Conservation (phyloP, 2,888 invertebrate species). For the Atethmia centrago region DNA sequence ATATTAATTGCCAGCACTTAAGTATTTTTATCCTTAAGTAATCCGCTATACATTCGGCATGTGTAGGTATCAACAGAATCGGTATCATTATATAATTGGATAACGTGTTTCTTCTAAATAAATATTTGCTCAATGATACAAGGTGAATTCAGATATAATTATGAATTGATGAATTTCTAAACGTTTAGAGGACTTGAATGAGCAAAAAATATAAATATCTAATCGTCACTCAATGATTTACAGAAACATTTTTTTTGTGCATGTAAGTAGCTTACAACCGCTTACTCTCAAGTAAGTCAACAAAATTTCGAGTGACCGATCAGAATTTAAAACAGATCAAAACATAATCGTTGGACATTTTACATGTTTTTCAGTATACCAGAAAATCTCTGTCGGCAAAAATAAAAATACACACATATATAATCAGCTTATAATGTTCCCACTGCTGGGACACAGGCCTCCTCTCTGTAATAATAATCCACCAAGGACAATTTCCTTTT, state of each 20-base stretch:
- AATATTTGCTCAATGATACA: conserved; percentile 40
- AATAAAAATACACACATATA: not conserved
- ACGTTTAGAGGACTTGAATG: conserved; percentile 22
- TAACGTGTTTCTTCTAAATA: conserved; percentile 49
- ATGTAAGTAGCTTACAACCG: too few relatives aligned
- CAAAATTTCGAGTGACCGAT: too few relatives aligned
- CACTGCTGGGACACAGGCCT: too few relatives aligned
- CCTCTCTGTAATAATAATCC: too few relatives aligned
- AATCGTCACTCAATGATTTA: not conserved
- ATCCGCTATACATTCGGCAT: conserved; percentile 48
- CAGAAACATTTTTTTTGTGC: not conserved
- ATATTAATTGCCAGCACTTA: conserved; percentile 77
- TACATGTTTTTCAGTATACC: not conserved
- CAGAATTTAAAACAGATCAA: not conserved
- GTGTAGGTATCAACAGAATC: conserved; percentile 27
- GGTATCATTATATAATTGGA: conserved; percentile 39
- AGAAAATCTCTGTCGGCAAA: not conserved
- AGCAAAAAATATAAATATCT: not conserved
- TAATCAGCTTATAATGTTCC: too few relatives aligned
- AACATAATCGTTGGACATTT: not conserved
- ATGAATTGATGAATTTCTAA: conserved; percentile 20
- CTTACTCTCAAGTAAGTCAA: not conserved
- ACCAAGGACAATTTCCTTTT: too few relatives aligned
- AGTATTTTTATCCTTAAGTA: conserved; percentile 67
- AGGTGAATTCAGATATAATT: conserved; percentile 26